Percentiles rank a stretch among this genome's conserved stretches.
phyloP scores from a whole-genome alignment of 2,797 vertebrate genomes.

The Arnoldichthys spilopterus region DNA sequence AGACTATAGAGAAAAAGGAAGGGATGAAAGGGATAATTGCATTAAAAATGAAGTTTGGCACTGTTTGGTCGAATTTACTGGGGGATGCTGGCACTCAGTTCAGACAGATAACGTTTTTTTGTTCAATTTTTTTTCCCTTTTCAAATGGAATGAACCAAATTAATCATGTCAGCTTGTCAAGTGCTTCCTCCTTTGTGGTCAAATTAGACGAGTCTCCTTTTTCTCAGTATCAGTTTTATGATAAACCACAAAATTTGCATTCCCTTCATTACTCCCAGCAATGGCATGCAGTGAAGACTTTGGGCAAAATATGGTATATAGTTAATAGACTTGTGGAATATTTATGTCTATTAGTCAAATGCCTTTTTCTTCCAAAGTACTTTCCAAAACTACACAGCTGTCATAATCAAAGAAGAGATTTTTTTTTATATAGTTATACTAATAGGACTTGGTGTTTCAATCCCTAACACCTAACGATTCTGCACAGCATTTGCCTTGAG shows the following conservation, averaged over 20 bases:
- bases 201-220: conserved; percentile 66
- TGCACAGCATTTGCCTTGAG: too few species aligned
- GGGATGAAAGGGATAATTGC: conserved; percentile 32
- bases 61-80: conserved; percentile 48
- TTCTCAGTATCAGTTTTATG: conserved; percentile 60
- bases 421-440: too few species aligned
- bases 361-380: background rate
- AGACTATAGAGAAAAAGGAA: background rate
- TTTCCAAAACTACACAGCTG: background rate
- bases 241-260: conserved; percentile 66
- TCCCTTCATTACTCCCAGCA: conserved; percentile 64
- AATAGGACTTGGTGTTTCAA: too few species aligned
- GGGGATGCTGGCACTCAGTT: conserved; percentile 39
- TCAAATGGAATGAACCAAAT: conserved; percentile 62
- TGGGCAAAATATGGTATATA: background rate
- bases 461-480: too few species aligned
- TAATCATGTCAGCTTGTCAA: conserved; percentile 70
- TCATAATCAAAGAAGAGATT: background rate
- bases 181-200: conserved; percentile 65
- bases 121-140: too few species aligned
- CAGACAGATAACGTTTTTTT: conserved; percentile 63
- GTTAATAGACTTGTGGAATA: background rate
- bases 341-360: background rate
- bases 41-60: conserved; percentile 52
- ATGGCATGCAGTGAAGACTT: conserved; percentile 64